phyloP scores from a whole-genome alignment of 2,888 invertebrate genomes.

The Meteorus cinctellus region DNA sequence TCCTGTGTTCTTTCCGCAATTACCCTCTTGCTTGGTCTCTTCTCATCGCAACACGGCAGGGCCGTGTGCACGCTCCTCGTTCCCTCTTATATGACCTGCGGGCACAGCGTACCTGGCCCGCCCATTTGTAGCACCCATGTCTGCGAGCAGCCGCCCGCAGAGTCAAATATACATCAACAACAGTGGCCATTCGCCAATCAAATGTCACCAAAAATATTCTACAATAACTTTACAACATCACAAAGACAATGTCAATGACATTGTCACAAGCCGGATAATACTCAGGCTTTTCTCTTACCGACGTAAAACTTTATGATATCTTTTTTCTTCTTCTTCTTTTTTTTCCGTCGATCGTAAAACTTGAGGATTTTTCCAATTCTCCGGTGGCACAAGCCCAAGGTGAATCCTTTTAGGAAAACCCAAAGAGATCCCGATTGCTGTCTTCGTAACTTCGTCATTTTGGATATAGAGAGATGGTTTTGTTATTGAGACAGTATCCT shows the following conservation, averaged over 20 bases:
- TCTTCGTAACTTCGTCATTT: conserved; percentile 32
- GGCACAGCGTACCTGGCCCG: conserved; percentile 67
- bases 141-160: conserved; percentile 68
- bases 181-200: conserved; percentile 52
- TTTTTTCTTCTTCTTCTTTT: conserved; percentile 2
- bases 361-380: conserved; percentile 52
- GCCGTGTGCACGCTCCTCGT: conserved; percentile 61
- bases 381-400: not conserved
- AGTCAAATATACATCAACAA: conserved; percentile 56
- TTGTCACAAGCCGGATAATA: conserved; percentile 41
- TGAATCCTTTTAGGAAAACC: not conserved
- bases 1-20: conserved; percentile 28
- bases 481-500: not conserved
- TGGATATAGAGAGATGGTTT: conserved; percentile 10
- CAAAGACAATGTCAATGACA: not conserved
- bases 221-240: not conserved
- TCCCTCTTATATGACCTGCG: conserved; percentile 62
- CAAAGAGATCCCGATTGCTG: conserved; percentile 1
- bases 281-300: conserved; percentile 41
- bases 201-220: conserved; percentile 25
- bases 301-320: not conserved
- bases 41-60: conserved; percentile 57
- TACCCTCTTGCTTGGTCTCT: conserved; percentile 29
- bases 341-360: conserved; percentile 44
- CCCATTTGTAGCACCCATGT: conserved; percentile 71